Evolutionary conservation across 2,888 invertebrate genomes (phyloP).

Genomic region (Antheraea assamensis): DNA sequence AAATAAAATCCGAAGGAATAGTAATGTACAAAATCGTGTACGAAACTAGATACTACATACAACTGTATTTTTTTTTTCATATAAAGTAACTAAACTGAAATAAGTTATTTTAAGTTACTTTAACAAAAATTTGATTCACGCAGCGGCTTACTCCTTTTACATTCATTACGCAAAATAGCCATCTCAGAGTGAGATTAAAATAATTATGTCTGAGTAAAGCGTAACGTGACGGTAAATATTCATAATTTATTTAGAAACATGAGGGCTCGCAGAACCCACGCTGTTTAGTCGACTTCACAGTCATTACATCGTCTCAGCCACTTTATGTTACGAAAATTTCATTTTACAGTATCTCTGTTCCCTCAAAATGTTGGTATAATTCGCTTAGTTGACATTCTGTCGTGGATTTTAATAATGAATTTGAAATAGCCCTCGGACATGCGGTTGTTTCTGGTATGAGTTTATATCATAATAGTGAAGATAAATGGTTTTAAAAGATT

Average conservation of each 20-base stretch:
- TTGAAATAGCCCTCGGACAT: conserved; percentile 19
- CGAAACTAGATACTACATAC: too few relatives aligned
- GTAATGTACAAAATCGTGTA: too few relatives aligned
- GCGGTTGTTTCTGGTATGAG: conserved; percentile 2
- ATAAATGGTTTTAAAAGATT: background rate
- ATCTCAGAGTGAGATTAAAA: conserved; percentile 71
- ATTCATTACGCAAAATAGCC: conserved; percentile 68
- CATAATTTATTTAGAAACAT: conserved; percentile 77
- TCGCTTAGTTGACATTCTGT: conserved; percentile 41
- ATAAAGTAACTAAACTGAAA: background rate
- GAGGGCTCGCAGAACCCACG: conserved; percentile 58
- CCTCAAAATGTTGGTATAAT: conserved; percentile 60
- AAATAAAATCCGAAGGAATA: too few relatives aligned
- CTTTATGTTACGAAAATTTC: conserved; percentile 70
- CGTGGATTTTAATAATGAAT: conserved; percentile 30
- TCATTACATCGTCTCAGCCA: conserved; percentile 63
- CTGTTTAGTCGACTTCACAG: conserved; percentile 55
- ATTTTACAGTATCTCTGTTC: conserved; percentile 65
- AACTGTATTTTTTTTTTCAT: too few relatives aligned
- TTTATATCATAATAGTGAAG: conserved; percentile 13
- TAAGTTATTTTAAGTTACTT: conserved; percentile 8
- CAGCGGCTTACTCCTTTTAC: conserved; percentile 55
- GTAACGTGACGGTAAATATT: conserved; percentile 74
- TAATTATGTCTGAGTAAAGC: conserved; percentile 73
- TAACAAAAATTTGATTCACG: conserved; percentile 25